phyloP scores from a whole-genome alignment of 2,113 vertebrate genomes.

The Cervus canadensis region DNA sequence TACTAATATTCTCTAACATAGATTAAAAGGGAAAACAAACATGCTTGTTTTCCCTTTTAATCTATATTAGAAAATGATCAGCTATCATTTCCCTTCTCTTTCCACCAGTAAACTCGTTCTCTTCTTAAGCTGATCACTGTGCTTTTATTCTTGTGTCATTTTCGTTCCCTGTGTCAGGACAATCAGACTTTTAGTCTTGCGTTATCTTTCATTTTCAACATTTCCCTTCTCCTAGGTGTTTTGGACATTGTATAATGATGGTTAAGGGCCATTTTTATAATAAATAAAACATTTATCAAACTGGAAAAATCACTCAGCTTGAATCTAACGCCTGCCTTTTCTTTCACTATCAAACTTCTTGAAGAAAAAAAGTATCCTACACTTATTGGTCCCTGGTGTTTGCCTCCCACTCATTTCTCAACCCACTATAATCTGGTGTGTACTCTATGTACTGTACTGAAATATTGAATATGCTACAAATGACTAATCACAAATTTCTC shows the following conservation, averaged over 20 bases:
- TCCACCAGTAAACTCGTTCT: neutral
- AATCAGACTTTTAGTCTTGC: neutral
- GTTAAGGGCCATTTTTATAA: neutral
- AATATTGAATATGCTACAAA: too few relatives aligned
- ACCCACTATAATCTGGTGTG: accelerated
- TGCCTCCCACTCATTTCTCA: neutral
- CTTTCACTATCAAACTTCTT: neutral
- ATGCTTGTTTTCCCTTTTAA: neutral
- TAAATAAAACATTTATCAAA: neutral
- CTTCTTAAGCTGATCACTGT: neutral
- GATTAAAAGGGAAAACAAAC: neutral
- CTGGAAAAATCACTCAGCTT: neutral
- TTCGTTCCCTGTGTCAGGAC: neutral
- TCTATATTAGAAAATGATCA: neutral
- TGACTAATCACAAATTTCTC: neutral
- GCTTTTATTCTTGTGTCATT: neutral
- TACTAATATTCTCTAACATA: neutral
- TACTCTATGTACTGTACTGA: neutral
- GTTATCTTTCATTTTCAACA: neutral
- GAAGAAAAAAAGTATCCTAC: neutral
- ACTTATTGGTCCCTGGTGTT: neutral
- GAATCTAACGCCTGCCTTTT: accelerated
- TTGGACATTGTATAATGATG: neutral
- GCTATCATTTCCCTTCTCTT: neutral
- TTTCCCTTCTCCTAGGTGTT: neutral